Evolutionary conservation across 2,797 vertebrate genomes (phyloP), one percentile per base, ranked within the genome.

Genomic region (Esox lucius): DNA sequence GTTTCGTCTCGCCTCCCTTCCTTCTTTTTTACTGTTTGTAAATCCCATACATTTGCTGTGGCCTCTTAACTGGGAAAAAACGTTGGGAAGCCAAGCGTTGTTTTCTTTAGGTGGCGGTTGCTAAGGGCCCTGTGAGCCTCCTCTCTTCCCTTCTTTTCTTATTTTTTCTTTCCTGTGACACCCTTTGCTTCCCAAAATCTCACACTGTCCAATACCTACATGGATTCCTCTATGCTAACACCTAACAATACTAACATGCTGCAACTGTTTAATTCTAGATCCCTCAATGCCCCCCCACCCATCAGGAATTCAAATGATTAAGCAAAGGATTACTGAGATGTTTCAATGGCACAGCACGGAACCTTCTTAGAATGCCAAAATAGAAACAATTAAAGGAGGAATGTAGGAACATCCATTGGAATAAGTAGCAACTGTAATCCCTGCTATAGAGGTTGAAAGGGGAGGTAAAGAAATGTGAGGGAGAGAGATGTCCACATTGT

Each of bases 61-160:
- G 64, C 75, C 80, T 73, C 67, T 78, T 77, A 79, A 85, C 68
- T 35, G 77, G 73, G 83, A 78, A 83, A 84, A 77, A 77, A 78
- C 73, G 80, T 80, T 80, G 76, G 70, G 42, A 79, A 85, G 75
- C 75, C 72, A 76, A 65, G 80, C 61, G n/a, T 70, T 68, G 66
- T 59, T 70, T 70, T 75, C 69, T 15, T 71, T 71, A 17, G 49
- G 26, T 26, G 16, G 31, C 48, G 11, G 49, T 71, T 17, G 15
- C 16, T 46, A 19, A 65, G 71, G 59, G 71, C 7, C 5, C 48
- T 71, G 28, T 35, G 28, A 26, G 59, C 59, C 13, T 7, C 22
- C 39, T 42, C 6, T 19, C 28, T n/a, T 61, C 70, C 28, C 17
- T 2, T 7, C 62, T n/a, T 68, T 35, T 46, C 6, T 19, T 17